Conservation (phyloP, 1,140 invertebrate species). For the Procambarus clarkii region DNA sequence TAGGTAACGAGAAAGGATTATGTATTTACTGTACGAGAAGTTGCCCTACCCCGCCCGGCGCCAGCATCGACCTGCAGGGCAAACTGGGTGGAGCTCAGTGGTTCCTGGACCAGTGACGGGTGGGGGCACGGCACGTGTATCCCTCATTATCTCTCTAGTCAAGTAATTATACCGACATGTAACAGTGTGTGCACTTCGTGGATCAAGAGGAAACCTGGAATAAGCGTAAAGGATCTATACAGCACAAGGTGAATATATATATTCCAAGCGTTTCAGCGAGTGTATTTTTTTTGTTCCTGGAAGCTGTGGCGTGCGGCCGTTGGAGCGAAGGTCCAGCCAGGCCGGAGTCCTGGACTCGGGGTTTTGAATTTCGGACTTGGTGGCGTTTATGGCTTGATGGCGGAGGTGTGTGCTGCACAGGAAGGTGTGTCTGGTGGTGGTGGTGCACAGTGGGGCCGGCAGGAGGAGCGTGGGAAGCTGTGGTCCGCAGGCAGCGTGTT, state of each 20-base stretch:
- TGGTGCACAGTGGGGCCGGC: background rate
- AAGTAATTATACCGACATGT: constrained; percentile 38
- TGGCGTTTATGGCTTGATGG: background rate
- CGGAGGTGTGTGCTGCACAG: background rate
- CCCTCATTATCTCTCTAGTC: constrained; percentile 36
- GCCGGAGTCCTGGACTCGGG: background rate
- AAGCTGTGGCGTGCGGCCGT: constrained; percentile 24
- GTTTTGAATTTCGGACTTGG: background rate
- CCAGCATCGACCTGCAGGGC: constrained; percentile 55
- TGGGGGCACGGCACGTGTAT: background rate
- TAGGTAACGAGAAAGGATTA: background rate
- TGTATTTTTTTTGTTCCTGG: background rate
- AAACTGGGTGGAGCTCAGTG: constrained; percentile 53
- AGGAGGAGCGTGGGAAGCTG: background rate
- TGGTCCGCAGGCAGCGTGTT: background rate
- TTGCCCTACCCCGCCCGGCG: constrained; percentile 31
- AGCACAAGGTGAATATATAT: constrained; percentile 41
- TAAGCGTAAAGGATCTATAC: constrained; percentile 20
- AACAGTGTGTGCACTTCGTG: constrained; percentile 40
- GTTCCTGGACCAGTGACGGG: constrained; percentile 11
- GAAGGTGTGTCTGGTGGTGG: no score
- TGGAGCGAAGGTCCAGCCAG: constrained; percentile 17
- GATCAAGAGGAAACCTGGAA: constrained; percentile 40
- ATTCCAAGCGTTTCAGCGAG: constrained; percentile 3
- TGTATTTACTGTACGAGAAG: constrained; percentile 17